Percentiles rank a stretch among this genome's conserved stretches.
Conservation (phyloP, 2,888 invertebrate genomes). For the Escarpia spicata region DNA sequence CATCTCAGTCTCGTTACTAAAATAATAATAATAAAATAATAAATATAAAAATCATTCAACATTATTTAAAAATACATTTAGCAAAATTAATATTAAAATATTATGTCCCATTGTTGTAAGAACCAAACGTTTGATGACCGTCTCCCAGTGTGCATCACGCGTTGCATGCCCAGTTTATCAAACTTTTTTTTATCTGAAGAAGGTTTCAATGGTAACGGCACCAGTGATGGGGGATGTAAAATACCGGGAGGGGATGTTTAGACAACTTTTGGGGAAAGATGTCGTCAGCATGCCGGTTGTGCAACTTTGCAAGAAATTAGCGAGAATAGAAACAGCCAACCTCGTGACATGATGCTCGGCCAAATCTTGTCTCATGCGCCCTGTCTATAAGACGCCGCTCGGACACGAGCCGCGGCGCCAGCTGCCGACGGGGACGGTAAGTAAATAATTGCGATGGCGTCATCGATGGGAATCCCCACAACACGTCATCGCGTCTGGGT, state of each 20-base stretch:
- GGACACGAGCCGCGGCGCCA: background rate
- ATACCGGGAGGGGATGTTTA: too few species aligned
- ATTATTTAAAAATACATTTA: background rate
- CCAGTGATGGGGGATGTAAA: too few species aligned
- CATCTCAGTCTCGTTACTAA: too few species aligned
- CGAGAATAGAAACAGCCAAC: background rate
- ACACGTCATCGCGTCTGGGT: background rate
- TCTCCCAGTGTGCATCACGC: background rate
- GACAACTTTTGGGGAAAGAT: too few species aligned
- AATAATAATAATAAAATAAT: too few species aligned
- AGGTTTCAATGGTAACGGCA: too few species aligned
- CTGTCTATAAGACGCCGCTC: background rate
- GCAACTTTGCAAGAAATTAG: background rate
- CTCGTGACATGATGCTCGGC: background rate
- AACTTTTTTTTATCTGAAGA: background rate
- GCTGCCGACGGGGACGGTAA: slow-evolving; percentile 3
- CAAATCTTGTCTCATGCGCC: background rate
- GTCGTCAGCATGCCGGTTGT: background rate
- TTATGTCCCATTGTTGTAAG: background rate
- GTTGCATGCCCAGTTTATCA: background rate
- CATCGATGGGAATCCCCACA: background rate
- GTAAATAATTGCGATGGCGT: slow-evolving; percentile 6
- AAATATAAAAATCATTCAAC: background rate
- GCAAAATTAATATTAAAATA: background rate
- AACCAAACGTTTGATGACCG: background rate